phyloP scores from a whole-genome alignment of 2,113 vertebrate species.

The Crotophaga sulcirostris region DNA sequence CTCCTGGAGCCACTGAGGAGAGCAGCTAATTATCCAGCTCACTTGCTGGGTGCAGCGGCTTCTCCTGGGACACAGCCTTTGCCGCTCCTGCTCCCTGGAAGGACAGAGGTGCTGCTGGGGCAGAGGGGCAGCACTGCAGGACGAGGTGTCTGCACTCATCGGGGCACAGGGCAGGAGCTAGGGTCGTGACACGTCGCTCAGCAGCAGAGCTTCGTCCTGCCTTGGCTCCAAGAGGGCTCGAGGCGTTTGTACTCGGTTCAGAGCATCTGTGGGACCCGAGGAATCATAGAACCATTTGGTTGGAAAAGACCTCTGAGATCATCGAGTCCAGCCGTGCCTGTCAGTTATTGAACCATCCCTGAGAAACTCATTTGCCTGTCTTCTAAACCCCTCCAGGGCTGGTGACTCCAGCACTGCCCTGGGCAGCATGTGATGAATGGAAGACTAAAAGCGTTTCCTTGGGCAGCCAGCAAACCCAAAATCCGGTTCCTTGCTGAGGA shows the following conservation, averaged over 20 bases:
- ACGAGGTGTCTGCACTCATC: neutral
- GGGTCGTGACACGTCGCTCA: neutral
- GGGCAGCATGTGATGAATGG: too few relatives aligned
- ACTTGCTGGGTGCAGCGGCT: neutral
- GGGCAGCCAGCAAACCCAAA: neutral
- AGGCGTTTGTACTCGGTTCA: neutral
- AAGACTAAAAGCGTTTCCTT: neutral
- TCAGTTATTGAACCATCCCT: too few relatives aligned
- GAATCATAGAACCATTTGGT: neutral
- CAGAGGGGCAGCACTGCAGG: neutral
- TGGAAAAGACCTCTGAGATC: too few relatives aligned
- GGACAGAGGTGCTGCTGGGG: neutral
- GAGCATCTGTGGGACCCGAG: neutral
- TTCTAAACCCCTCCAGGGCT: too few relatives aligned
- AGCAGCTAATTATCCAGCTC: neutral
- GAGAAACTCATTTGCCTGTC: too few relatives aligned
- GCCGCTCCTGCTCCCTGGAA: neutral
- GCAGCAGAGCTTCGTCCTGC: neutral
- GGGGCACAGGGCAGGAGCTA: neutral
- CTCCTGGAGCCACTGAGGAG: neutral
- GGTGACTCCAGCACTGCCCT: too few relatives aligned
- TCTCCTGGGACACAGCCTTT: neutral
- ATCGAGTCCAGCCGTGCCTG: too few relatives aligned
- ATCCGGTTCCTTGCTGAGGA: neutral
- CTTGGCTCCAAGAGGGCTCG: neutral